Base-by-base conservation (phyloP, 2,797 vertebrate species). In the Podargus strigoides region DNA sequence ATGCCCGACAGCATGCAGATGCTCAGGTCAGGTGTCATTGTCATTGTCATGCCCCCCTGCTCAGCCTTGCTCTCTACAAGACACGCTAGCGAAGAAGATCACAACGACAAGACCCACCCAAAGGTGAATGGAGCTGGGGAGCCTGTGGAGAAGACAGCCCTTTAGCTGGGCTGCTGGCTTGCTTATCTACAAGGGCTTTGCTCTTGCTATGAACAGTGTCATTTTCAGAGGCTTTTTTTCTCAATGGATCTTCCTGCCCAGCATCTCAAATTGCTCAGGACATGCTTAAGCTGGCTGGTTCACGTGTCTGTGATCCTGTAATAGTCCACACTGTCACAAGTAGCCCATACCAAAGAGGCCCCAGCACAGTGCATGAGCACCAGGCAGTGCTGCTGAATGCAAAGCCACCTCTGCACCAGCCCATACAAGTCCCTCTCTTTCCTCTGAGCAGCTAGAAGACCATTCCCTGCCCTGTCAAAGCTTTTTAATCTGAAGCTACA, bases 291-390 rank as follows among this genome's bases (percentile, higher is more conserved):
- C 8, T 36, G 18, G 44, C 15, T 36, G 3, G 56, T 30, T 30
- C 63, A 46, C 4, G 6, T 8, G 23, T 24, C 26, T 0, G 0
- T 24, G 49, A 7, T n/a, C 56, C 34, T 66, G 37, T 32, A 28
- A 75, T 7, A 74, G 46, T 16, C 52, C 56, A 14, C 4, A 4
- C 7, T 9, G 8, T 12, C 58, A 36, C 22, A 42, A n/a, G 42
- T 1, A 6, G 34, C n/a, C 44, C 59, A 23, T 28, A 20, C 59
- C 41, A 14, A 8, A 17, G 10, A 64, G 16, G 5, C 22, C 22
- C 26, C 75, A 49, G 59, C 53, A 10, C 16, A 24, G 68, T 7
- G 24, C 37, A 20, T 3, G 36, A n/a, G 27, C 27, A 11, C n/a
- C 24, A 44, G 16, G 14, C 67, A 58, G 23, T 0, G 5, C 37